phyloP scores from a whole-genome alignment of 2,797 vertebrate genomes.

The Remorina albescens region DNA sequence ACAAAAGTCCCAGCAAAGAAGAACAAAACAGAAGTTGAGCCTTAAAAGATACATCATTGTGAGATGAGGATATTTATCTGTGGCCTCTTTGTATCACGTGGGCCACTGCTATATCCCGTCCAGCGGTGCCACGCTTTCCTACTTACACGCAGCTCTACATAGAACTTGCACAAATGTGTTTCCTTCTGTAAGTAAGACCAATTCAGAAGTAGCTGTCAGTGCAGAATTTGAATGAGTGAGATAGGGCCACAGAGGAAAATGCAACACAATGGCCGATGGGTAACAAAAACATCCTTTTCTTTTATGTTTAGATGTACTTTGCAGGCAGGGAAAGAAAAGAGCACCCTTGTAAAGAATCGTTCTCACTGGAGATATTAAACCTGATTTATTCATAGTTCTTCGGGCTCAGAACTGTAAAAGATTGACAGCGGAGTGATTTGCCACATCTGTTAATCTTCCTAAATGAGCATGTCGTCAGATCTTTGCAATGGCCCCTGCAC shows the following conservation, averaged over 20 bases:
- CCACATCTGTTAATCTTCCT: slow-evolving; percentile 82
- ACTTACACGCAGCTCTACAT: slow-evolving; percentile 64
- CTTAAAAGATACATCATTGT: slow-evolving; percentile 5
- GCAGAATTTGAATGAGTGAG: slow-evolving; percentile 82
- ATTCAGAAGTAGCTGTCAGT: slow-evolving; percentile 78
- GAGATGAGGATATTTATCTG: slow-evolving; percentile 34
- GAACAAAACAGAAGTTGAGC: slow-evolving; percentile 19
- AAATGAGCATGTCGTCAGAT: slow-evolving; percentile 81
- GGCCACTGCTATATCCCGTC: slow-evolving; percentile 59
- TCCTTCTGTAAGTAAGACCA: slow-evolving; percentile 61
- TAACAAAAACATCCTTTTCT: slow-evolving; percentile 74
- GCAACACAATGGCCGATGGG: slow-evolving; percentile 73
- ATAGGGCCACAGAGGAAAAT: slow-evolving; percentile 76
- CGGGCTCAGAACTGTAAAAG: slow-evolving; percentile 67
- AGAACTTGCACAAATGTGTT: slow-evolving; percentile 66
- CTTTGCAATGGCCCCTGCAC: slow-evolving; percentile 71
- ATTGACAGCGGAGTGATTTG: slow-evolving; percentile 81
- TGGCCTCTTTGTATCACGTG: slow-evolving; percentile 8
- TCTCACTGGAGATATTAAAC: slow-evolving; percentile 73
- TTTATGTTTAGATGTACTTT: slow-evolving; percentile 69
- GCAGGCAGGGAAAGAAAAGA: slow-evolving; percentile 61
- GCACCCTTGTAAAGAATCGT: slow-evolving; percentile 65
- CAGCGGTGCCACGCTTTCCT: slow-evolving; percentile 54
- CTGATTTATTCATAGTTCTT: slow-evolving; percentile 79
- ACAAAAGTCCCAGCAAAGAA: slow-evolving; percentile 10